phyloP scores from a whole-genome alignment of 2,888 invertebrate species.

The Busseola fusca region DNA sequence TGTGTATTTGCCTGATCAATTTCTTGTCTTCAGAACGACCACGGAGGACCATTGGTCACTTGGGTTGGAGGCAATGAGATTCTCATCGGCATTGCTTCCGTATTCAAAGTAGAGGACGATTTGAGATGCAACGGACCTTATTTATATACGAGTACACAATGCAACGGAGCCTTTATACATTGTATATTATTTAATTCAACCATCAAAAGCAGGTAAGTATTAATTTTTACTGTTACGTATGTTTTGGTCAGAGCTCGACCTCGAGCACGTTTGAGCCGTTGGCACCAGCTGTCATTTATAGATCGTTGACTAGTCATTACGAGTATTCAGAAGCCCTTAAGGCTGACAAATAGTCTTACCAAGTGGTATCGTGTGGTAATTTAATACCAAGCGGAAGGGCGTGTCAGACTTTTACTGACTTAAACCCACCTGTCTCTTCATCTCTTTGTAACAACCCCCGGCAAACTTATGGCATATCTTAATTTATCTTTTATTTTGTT shows the following conservation, averaged over 20 bases:
- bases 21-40: conserved; percentile 71
- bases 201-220: conserved; percentile 15
- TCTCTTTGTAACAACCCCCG: too few relatives aligned
- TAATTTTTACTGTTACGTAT: neutral
- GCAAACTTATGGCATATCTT: too few relatives aligned
- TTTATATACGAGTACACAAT: conserved; percentile 75
- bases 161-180: conserved; percentile 70
- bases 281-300: too few relatives aligned
- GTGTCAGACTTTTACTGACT: too few relatives aligned
- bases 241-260: neutral
- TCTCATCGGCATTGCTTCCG: conserved; percentile 75
- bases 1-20: neutral
- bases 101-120: conserved; percentile 65
- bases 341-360: neutral
- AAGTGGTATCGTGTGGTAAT: too few relatives aligned
- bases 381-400: too few relatives aligned
- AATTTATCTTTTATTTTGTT: too few relatives aligned
- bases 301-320: neutral
- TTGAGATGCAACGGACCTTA: conserved; percentile 71
- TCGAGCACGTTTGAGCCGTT: neutral
- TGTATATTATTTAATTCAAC: conserved; percentile 63
- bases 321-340: neutral
- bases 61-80: conserved; percentile 68
- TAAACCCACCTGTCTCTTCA: too few relatives aligned
- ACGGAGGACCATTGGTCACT: conserved; percentile 75